Evolutionary conservation across 2,113 vertebrate genomes (phyloP), one percentile per base, ranked within the genome.

Genomic region (Halichoerus grypus): DNA sequence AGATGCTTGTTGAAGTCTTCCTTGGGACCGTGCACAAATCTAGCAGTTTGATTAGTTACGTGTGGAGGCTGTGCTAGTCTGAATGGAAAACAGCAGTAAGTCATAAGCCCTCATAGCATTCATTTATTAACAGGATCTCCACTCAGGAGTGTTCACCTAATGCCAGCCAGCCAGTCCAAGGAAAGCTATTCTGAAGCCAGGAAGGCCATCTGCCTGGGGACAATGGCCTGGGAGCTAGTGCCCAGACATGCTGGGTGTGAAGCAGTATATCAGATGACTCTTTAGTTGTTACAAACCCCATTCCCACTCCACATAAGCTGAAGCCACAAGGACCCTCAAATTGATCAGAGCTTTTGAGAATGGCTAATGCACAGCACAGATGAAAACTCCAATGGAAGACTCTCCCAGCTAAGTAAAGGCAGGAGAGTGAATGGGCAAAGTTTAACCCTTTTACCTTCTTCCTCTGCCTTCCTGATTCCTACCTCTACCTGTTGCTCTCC

Each of bases 31-130:
- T 97, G 77, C 33, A 84, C n/a, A 88, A 81, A 88, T 85, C 88
- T 81, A 97, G 90, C 63, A 98, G 97, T 97, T 51, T 98, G 97
- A 95, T 97, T 85, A 83, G 93, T 96, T 97, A 97, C 95, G 98
- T 95, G 95, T 82, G 93, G 83, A 94, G 46, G 91, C n/a, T 14
- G 63, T 74, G 0, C 0, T 89, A 97, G 77, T 86, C 86, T 91
- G 93, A 98, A 96, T 81, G 94, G 61, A 97, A 88, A 97, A 93
- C 79, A 95, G 92, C 96, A 92, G 74, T 93, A 93, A 86, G 65
- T 92, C 92, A 96, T 97, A 97, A 98, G 97, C 55, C 97, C 97
- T 72, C 42, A 33, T 59, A 26, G 55, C 8, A 22, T 86, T 95
- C 6, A 22, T 86, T 95, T 95, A 61, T 91, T 94, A 92, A 79